These are phyloP conservation scores for Julus scandinavius DNA, from an alignment of 2,888 invertebrate genomes.

Conservation along the genomic window DNA sequence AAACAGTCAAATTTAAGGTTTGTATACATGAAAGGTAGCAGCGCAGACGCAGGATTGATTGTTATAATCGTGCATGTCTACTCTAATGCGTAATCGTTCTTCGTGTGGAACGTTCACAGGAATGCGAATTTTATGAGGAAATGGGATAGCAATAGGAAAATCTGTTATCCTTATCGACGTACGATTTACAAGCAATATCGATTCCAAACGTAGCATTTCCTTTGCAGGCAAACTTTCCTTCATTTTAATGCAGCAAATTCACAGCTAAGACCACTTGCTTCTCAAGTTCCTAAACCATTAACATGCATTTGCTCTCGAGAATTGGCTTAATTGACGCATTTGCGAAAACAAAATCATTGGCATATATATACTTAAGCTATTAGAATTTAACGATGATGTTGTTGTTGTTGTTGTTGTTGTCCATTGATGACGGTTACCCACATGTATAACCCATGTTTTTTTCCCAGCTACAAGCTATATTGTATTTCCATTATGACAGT, in stretches of 20 bases:
- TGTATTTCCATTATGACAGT: too few species aligned
- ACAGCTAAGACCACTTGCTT: constrained; percentile 5
- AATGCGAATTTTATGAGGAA: constrained; percentile 25
- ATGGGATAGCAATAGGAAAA: not conserved
- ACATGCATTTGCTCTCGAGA: not conserved
- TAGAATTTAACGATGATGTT: too few species aligned
- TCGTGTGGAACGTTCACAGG: not conserved
- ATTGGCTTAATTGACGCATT: too few species aligned
- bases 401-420: too few species aligned
- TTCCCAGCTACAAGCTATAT: too few species aligned
- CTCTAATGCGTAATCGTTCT: not conserved
- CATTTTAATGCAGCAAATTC: not conserved
- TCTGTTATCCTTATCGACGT: not conserved
- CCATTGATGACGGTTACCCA: too few species aligned
- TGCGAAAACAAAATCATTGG: too few species aligned
- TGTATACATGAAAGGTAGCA: not conserved
- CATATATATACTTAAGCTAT: too few species aligned
- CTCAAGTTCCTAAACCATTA: not conserved
- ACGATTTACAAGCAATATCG: not conserved
- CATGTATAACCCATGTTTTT: too few species aligned
- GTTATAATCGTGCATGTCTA: not conserved
- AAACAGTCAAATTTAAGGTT: not conserved
- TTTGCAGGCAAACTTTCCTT: not conserved
- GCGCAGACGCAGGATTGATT: not conserved
- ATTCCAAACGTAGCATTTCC: not conserved